Evolutionary conservation across 64 coral and sea anemone species (phyloP), one percentile per base, ranked within the genome.

Genomic region (Hydrozoanthus tunicans): DNA sequence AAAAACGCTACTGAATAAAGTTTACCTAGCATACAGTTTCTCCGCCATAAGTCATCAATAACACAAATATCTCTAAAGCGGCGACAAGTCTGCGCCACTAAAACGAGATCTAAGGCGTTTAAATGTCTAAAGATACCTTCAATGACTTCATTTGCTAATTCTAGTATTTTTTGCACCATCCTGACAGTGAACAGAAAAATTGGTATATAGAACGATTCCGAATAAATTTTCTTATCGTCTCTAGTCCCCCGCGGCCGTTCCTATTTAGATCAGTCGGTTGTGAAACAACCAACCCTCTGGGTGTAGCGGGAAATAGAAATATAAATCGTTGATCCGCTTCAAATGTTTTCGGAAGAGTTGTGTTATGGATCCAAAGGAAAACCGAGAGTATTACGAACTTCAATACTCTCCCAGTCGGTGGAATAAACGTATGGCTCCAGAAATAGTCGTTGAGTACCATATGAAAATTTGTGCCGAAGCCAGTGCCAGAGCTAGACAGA

Each of bases 1-100:
- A 43, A 43, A 43, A 43, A 43, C 13, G 17, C 15, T 56, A 20
- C 55, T 51, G 7, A 52, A 23, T 64, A 52, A 7, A 23, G 57
- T 32, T 93, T 52, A 96, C 94, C 91, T 93, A 64, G 83, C 0
- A 59, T 12, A 68, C 91, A 96, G 14, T 74, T 88, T 59, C 90
- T 81, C 56, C 93, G 91, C 94, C 94, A 96, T 15, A 96, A 91
- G 32, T 93, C 81, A 12, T 96, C 94, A 20, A 93, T 93, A 14
- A 26, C 23, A 79, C 77, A 86, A 56, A 90, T 89, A 73, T 65
- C 79, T 13, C 81, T 75, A 24, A 96, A 96, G 51, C 91, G 83
- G 14, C 69, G 64, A 52, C 94, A 96, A 43, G 88, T 93, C 68
- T 73, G 89, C 7, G 91, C 86, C 6, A 90, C 86, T 9, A 70